Percentiles rank a stretch among this genome's conserved stretches.
phyloP scores from a whole-genome alignment of 2,797 vertebrate genomes.

The Diplodus sargus region DNA sequence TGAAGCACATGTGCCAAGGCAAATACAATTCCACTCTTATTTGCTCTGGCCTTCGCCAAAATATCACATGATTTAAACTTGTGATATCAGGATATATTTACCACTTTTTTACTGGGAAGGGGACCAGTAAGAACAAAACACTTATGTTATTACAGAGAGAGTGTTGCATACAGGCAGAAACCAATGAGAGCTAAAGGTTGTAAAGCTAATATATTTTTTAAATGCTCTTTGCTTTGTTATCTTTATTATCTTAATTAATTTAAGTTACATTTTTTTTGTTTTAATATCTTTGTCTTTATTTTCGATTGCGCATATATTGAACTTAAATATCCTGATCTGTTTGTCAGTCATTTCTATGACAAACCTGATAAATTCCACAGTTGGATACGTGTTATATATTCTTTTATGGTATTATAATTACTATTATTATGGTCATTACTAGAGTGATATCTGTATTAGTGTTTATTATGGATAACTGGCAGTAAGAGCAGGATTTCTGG shows the following conservation, averaged over 20 bases:
- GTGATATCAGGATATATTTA: background rate
- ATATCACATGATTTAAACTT: background rate
- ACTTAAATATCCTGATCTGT: background rate
- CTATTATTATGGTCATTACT: background rate
- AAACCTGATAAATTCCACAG: background rate
- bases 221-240: too few species aligned
- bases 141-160: background rate
- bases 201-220: too few species aligned
- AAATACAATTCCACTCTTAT: background rate
- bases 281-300: background rate
- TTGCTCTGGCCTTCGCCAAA: background rate
- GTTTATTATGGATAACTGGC: constrained; percentile 20
- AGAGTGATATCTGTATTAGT: background rate
- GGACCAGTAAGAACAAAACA: background rate
- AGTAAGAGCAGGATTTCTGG: constrained; percentile 38
- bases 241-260: too few species aligned
- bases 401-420: constrained; percentile 7
- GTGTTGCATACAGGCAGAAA: background rate
- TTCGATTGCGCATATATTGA: background rate
- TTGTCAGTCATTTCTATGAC: background rate
- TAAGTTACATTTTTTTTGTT: background rate
- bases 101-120: background rate
- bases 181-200: too few species aligned
- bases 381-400: background rate
- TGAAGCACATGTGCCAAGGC: constrained; percentile 16